Conservation (phyloP, 2,113 vertebrate species). For the Cepphus grylle region DNA sequence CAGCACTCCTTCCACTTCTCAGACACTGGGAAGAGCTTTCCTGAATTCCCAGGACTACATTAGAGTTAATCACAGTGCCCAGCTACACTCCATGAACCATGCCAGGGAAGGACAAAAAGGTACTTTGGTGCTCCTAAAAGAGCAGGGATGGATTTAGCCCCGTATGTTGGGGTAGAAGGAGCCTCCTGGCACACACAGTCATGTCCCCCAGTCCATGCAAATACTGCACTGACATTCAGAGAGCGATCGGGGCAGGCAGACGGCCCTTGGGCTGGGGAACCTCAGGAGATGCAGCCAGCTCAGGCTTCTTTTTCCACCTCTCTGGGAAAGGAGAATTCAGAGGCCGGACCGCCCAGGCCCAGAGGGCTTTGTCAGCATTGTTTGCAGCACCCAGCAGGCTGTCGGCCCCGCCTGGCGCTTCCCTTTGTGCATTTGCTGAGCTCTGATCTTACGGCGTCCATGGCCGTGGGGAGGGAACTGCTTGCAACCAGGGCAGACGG, state of each 20-base stretch:
- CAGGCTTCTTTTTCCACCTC: neutral
- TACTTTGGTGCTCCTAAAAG: neutral
- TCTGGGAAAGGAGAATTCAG: neutral
- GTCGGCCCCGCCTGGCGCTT: neutral
- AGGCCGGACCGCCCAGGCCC: neutral
- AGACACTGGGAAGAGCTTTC: neutral
- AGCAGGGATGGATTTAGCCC: too few relatives aligned
- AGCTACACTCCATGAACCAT: rapidly evolving
- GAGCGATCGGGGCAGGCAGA: neutral
- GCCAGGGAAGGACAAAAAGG: neutral
- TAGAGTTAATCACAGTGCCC: too few relatives aligned
- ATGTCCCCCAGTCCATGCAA: neutral
- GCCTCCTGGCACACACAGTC: neutral
- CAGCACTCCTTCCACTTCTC: neutral
- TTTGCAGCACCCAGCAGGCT: neutral
- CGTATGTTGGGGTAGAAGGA: neutral
- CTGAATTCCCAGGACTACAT: neutral
- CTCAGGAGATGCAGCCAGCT: neutral
- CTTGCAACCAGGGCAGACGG: neutral
- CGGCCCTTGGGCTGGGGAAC: neutral
- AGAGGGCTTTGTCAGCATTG: neutral
- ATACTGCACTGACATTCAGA: neutral
- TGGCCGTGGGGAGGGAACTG: neutral
- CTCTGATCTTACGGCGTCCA: neutral
- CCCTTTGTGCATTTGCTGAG: neutral